Evolutionary conservation across 1,140 invertebrate genomes (phyloP).

Genomic region (Doryteuthis pealeii): DNA sequence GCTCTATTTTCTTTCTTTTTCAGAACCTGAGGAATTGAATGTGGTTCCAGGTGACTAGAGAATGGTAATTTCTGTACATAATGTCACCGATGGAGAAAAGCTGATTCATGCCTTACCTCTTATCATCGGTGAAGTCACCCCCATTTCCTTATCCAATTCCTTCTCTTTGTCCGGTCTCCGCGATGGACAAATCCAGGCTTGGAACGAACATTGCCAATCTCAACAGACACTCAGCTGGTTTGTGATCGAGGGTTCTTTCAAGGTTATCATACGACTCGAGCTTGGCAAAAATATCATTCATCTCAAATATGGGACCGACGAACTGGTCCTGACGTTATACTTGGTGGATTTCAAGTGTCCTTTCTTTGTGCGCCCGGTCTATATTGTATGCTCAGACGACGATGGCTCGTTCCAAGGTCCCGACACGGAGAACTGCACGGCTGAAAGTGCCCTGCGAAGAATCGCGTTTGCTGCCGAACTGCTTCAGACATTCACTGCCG

Average conservation of each 20-base stretch:
- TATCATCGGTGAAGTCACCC: conserved; percentile 49
- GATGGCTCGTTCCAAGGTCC: conserved; percentile 81
- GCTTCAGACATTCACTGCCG: conserved; percentile 82
- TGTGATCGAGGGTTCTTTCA: conserved; percentile 52
- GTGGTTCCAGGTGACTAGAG: not conserved
- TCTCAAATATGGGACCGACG: conserved; percentile 38
- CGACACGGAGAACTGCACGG: conserved; percentile 68
- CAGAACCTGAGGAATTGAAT: no score
- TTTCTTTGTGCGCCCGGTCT: conserved; percentile 60
- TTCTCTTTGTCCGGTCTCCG: conserved; percentile 16
- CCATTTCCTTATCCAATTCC: not conserved
- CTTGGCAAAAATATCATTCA: conserved; percentile 51
- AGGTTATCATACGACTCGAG: conserved; percentile 47
- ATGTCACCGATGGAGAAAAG: conserved; percentile 44
- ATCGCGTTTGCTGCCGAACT: conserved; percentile 78
- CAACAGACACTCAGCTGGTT: conserved; percentile 44
- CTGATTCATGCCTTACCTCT: conserved; percentile 50
- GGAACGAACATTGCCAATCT: conserved; percentile 29
- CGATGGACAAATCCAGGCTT: conserved; percentile 41
- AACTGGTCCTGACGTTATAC: conserved; percentile 38
- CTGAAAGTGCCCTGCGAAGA: conserved; percentile 74
- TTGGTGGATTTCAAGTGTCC: conserved; percentile 38
- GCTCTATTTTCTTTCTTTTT: no score
- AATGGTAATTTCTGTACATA: conserved; percentile 51
- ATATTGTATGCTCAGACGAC: conserved; percentile 63